These are phyloP conservation scores for Dorcus hopei DNA, from an alignment of 2,888 invertebrate species.

Conservation along the genomic window DNA sequence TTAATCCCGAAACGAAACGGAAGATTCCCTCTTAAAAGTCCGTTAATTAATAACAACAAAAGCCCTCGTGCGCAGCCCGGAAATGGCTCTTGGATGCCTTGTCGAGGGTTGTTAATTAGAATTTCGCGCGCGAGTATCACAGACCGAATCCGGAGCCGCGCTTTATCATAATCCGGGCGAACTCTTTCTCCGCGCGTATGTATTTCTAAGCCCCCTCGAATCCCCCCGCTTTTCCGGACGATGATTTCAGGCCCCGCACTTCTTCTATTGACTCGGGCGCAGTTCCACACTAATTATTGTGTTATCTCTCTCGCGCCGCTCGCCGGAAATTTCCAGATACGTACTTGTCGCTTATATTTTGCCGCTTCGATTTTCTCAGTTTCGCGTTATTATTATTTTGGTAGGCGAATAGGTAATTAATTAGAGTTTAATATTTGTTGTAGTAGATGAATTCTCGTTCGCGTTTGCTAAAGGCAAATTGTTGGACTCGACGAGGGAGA, in stretches of 20 bases:
- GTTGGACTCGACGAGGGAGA: too few relatives aligned
- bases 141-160: neutral
- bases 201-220: neutral
- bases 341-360: neutral
- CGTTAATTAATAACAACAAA: neutral
- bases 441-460: neutral
- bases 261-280: constrained; percentile 20
- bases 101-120: neutral
- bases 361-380: neutral
- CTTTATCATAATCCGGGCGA: neutral
- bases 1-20: too few relatives aligned
- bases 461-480: too few relatives aligned
- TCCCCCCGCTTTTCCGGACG: constrained; percentile 2
- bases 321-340: neutral
- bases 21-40: neutral
- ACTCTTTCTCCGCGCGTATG: neutral
- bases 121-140: neutral
- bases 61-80: neutral
- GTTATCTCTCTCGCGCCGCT: constrained; percentile 13
- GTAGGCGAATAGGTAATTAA: neutral
- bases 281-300: constrained; percentile 23
- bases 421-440: constrained; percentile 2
- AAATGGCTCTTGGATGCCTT: neutral
- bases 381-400: neutral
- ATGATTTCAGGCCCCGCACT: constrained; percentile 5